Conservation (phyloP, 2,113 vertebrate genomes). For the Aphelocoma coerulescens region DNA sequence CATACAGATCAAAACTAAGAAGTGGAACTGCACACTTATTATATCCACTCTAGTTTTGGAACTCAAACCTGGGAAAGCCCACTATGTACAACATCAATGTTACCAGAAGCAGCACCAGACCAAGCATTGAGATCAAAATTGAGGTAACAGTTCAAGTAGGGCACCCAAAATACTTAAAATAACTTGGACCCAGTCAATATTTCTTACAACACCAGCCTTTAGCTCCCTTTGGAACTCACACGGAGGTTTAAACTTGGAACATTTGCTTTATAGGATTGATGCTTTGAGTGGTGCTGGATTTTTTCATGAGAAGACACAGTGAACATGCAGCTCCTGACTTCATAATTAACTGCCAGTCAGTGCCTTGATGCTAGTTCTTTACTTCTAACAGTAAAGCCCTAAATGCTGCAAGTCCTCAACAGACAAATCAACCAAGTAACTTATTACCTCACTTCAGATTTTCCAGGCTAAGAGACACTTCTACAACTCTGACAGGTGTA, state of each 20-base stretch:
- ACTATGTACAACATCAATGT: background rate
- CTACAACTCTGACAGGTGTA: background rate
- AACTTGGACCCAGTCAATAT: background rate
- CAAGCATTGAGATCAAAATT: background rate
- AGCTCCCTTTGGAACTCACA: background rate
- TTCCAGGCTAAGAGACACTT: background rate
- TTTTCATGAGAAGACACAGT: background rate
- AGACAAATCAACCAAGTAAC: background rate
- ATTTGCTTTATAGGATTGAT: background rate
- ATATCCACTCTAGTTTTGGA: background rate
- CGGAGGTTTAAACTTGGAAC: background rate
- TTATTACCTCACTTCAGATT: background rate
- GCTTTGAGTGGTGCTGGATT: background rate
- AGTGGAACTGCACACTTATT: background rate
- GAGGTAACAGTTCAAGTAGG: background rate
- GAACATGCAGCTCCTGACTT: background rate
- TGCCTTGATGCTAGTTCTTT: background rate
- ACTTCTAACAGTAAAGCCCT: background rate
- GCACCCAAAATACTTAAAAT: background rate
- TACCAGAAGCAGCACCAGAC: background rate
- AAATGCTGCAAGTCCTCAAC: background rate
- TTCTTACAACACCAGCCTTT: background rate
- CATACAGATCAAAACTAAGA: background rate
- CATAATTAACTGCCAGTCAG: background rate
- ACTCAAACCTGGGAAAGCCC: background rate